Percentiles rank a stretch among this genome's conserved stretches.
Conservation (phyloP, 2,113 vertebrate species). For the Coracopsis vasa region DNA sequence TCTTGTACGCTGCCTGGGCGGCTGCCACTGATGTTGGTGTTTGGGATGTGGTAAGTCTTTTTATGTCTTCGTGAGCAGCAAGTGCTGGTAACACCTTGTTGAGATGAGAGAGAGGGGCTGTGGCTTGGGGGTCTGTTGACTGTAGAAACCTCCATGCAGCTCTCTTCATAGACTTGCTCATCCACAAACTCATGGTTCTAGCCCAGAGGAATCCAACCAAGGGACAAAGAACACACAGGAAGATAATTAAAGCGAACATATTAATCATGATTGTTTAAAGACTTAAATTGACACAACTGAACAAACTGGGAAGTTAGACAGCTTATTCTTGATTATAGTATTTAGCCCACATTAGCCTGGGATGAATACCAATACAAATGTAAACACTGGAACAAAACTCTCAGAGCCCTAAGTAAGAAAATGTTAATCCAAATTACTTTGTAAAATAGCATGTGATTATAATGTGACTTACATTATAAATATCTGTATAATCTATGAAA, state of each 20-base stretch:
- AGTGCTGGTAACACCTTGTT: conserved; percentile 81
- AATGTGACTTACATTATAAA: background rate
- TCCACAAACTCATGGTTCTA: conserved; percentile 96
- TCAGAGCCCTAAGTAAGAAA: background rate
- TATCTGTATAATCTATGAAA: background rate
- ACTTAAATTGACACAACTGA: background rate
- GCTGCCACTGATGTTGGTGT: conserved; percentile 76
- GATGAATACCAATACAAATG: conserved; percentile 10
- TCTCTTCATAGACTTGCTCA: conserved; percentile 86
- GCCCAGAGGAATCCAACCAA: background rate
- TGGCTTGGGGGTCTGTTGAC: conserved; percentile 82
- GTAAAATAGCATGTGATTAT: background rate
- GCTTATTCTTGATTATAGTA: conserved; percentile 13
- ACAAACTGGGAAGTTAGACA: background rate
- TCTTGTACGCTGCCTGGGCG: conserved; percentile 86
- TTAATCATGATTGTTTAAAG: background rate
- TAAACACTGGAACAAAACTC: background rate
- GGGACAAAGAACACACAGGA: background rate
- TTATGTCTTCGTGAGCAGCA: conserved; percentile 90
- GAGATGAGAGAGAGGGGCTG: conserved; percentile 86
- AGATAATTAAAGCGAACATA: background rate
- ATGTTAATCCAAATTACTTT: conserved; percentile 32
- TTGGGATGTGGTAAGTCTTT: conserved; percentile 87
- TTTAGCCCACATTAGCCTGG: conserved; percentile 19
- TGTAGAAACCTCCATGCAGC: conserved; percentile 84